Base-by-base conservation (phyloP, 2,113 vertebrate species). In the Gorsachius goisagi region DNA sequence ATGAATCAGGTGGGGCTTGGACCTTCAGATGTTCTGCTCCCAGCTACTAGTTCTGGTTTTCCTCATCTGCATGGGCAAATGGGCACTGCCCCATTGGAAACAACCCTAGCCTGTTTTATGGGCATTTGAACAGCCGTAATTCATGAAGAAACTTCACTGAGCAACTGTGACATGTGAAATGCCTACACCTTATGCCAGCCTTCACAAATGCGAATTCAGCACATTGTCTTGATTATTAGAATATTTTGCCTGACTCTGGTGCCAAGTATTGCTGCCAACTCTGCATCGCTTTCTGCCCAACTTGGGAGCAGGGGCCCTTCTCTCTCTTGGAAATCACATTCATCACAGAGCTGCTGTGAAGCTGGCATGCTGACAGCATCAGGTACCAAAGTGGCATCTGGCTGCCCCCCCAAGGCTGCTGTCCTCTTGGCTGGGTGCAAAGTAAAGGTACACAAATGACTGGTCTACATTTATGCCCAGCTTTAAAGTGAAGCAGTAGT, bases 161-260 rank as follows among this genome's bases (percentile, higher is more conserved):
- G 74, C 52, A 79, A 21, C 75, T 50, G 49, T 88, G 50, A 90
- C 35, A 35, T 73, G 32, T 66, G 45, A 88, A 91, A 55, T 63
- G 56, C 55, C 85, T 56, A 26, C 56, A 71, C 33, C 44, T 93
- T 93, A 83, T 81, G 32, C 45, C 72, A 93, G 49, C 55, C 79
- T 22, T 88, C 55, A 67, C 82, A 86, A 91, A 90, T 91, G 85
- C 85, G 86, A 90, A 86, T 94, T 62, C 5, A 7, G 78, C 60
- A 88, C 68, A 56, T 68, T 88, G 76, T 94, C 63, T 83, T 66
- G 45, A 83, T 94, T 91, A 85, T 93, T 88, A 59, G 72, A 83
- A 88, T 88, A 76, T 88, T 95, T 92, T 93, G 64, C 68, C 52
- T 71, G 72, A 59, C 32, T 85, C 22, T 74, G 33, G 28, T 86